A percentile compares a stretch with the other conserved stretches of the same genome.
phyloP scores from a whole-genome alignment of 53 echinoderm and acorn worm species.

The Stichopus horrens region DNA sequence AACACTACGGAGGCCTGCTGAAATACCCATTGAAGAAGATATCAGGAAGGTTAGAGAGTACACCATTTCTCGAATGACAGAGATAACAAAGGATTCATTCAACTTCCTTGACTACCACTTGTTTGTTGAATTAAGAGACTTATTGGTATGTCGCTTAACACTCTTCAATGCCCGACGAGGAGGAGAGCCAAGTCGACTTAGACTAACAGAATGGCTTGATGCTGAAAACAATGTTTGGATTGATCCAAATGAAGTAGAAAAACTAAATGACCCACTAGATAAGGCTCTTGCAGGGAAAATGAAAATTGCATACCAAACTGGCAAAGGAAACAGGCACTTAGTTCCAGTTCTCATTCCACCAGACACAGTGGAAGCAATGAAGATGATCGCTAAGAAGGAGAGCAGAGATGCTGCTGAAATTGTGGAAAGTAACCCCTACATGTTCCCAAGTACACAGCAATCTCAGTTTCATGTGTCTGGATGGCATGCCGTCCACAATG shows the following conservation, averaged over 20 bases:
- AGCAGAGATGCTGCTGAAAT: conserved; percentile 25
- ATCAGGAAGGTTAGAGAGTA: conserved; percentile 13
- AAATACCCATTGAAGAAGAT: conserved; percentile 65
- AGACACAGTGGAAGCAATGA: conserved; percentile 59
- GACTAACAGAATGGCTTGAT: conserved; percentile 42
- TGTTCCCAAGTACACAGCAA: conserved; percentile 29
- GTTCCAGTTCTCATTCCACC: conserved; percentile 58
- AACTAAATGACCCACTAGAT: conserved; percentile 43
- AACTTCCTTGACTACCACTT: background rate
- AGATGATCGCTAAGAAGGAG: conserved; percentile 21
- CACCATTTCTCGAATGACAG: background rate
- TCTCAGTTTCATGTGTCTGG: conserved; percentile 29
- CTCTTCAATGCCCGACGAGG: conserved; percentile 46
- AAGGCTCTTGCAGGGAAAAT: conserved; percentile 47
- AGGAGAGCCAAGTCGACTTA: conserved; percentile 44
- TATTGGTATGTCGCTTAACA: conserved; percentile 46
- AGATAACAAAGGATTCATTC: background rate
- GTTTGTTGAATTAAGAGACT: conserved; percentile 48
- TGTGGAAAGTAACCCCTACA: background rate
- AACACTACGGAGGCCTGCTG: conserved; percentile 55
- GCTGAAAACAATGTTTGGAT: conserved; percentile 33
- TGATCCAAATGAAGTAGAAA: conserved; percentile 26
- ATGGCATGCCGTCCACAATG: conserved; percentile 29
- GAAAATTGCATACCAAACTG: conserved; percentile 68
- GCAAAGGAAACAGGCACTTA: conserved; percentile 61